Evolutionary conservation across 2,888 invertebrate species (phyloP), one percentile per base, ranked within the genome.

Genomic region (Blastobasis lacticolella): DNA sequence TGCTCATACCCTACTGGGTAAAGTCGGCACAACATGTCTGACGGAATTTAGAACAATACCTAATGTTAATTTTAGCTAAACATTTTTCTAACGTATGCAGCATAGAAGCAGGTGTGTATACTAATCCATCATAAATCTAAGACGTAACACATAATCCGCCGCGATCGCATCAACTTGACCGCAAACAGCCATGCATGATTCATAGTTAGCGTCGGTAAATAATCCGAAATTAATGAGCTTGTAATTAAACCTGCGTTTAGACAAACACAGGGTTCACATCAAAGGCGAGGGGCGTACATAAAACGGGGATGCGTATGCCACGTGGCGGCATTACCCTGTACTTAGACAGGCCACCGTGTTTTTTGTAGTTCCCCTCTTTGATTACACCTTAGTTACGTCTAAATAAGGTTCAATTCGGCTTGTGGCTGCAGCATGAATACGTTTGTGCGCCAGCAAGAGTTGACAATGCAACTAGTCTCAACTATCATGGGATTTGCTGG

Each of bases 211-310:
- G 41, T 61, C 69, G 66, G 79, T 75, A 83, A 83, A 84, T 83
- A 84, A 81, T 85, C 81, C 77, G 81, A 85, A 78, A 83, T 82
- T 84, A 84, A 86, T 86, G 83, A 82, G 78, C 71, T 73, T 73
- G 79, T 86, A 83, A 87, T 86, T 82, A 83, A 84, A 83, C 71
- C 68, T 73, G 69, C 72, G 79, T 82, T 85, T 85, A 80, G 73
- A 80, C 79, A 84, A 84, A 82, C 84, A 81, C 70, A 70, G 78
- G 79, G 69, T 60, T 68, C 69, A 81, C 82, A 82, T 86, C 86
- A 86, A 87, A 87, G 81, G 74, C 70, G 66, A 63, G 73, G 81
- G 78, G 76, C 62, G 77, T 49, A 79, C 80, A 81, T 84, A 81
- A 83, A 79, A 80, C 80, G 78, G 61, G 66, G 67, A 67, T 83